phyloP scores from a whole-genome alignment of 1,140 invertebrate genomes.

The Pseudomyrmex cubaensis region DNA sequence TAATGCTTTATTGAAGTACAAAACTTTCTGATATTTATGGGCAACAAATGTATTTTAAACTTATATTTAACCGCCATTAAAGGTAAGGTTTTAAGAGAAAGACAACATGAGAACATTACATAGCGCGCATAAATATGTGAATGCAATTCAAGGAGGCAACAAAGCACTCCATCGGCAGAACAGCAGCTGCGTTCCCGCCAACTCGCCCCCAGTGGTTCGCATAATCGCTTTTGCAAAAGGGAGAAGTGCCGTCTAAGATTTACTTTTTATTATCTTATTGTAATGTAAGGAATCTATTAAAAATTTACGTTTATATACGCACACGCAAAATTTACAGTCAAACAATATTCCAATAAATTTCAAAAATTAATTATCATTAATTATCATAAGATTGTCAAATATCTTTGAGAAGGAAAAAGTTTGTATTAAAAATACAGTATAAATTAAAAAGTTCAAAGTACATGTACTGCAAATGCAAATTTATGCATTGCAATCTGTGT shows the following conservation, averaged over 20 bases:
- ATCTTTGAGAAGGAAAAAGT: no score
- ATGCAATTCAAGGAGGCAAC: constrained; percentile 75
- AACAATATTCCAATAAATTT: no score
- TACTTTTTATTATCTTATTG: constrained; percentile 6
- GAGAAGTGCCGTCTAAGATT: constrained; percentile 21
- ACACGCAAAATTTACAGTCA: no score
- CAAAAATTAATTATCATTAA: no score
- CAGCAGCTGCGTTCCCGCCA: constrained; percentile 69
- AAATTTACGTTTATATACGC: no score
- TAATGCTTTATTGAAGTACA: not conserved
- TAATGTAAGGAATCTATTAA: not conserved
- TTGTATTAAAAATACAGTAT: no score
- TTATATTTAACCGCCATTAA: constrained; percentile 50
- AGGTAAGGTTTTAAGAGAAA: constrained; percentile 54
- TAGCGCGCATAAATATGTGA: constrained; percentile 77
- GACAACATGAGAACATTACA: constrained; percentile 65
- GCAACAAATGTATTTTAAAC: constrained; percentile 31
- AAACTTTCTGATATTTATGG: not conserved
- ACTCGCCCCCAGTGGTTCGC: constrained; percentile 76
- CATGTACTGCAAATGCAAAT: no score
- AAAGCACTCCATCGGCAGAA: constrained; percentile 67
- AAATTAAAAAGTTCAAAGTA: no score
- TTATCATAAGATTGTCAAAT: no score
- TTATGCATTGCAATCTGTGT: no score
- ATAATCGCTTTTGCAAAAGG: constrained; percentile 45